Evolutionary conservation across 2,797 vertebrate genomes (phyloP), one percentile per base, ranked within the genome.

Genomic region (Bradypodion ventrale): DNA sequence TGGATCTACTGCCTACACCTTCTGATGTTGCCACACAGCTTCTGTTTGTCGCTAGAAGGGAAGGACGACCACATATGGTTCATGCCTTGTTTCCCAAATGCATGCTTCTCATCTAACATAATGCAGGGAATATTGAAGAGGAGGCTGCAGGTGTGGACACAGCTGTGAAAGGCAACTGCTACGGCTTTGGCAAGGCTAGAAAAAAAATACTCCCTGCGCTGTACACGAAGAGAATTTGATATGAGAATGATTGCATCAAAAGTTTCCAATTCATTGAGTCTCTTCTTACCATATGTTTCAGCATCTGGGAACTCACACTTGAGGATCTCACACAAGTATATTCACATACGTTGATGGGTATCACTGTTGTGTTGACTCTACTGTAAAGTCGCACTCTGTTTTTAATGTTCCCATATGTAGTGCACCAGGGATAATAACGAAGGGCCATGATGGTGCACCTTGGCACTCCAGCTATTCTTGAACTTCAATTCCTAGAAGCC

Each of bases 261-360:
- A 90, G 21, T 70, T 90, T 94, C 89, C 84, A 85, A 13, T 80
- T 92, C 91, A 89, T 56, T n/a, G 10, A 88, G 66, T 84, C 83
- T 87, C 92, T 92, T 91, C 90, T 88, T 90, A 75, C 93, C 87
- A 46, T 93, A 90, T 94, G 91, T 52, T 88, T 85, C 23, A 92
- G 94, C 92, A 95, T 89, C 91, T 94, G 92, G 83, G 88, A 91
- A n/a, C n/a, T n/a, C n/a, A n/a, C n/a, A n/a, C 82, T 85, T 15
- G 27, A 89, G 82, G 84, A 85, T 92, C 60, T 0, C 63, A 85
- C 85, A 82, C 77, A 0, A 63, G 23, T 63, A 29, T 9, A n/a
- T 78, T n/a, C 16, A 25, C 29, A 29, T 83, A n/a, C 44, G 44
- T 59, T 88, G 80, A 87, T 59, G 91, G 83, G 69, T n/a, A 91